Percentiles rank a stretch among this genome's conserved stretches.
Conservation (phyloP, 2,888 invertebrate genomes). For the Sipha maydis region DNA sequence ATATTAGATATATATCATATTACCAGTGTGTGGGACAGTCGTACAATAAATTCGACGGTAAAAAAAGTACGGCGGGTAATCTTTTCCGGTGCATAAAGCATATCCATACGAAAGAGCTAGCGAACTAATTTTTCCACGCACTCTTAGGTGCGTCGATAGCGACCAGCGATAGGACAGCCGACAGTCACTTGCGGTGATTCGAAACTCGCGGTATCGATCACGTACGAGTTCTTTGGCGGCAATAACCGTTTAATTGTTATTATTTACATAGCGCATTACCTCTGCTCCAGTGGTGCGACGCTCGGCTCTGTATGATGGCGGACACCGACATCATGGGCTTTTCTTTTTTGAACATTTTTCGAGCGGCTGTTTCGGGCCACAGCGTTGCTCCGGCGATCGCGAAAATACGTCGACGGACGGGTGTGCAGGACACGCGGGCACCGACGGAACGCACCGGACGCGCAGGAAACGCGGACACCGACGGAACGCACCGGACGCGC, state of each 20-base stretch:
- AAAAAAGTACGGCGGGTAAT: too few species aligned
- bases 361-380: background rate
- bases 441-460: background rate
- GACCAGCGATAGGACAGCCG: too few species aligned
- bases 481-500: background rate
- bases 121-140: too few species aligned
- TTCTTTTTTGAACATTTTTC: slow-evolving; percentile 81
- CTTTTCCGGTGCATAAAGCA: too few species aligned
- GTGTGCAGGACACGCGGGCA: background rate
- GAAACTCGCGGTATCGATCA: background rate
- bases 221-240: too few species aligned
- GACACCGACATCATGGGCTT: slow-evolving; percentile 88
- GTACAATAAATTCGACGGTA: too few species aligned
- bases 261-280: slow-evolving; percentile 63
- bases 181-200: too few species aligned
- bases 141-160: too few species aligned
- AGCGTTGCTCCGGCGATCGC: background rate
- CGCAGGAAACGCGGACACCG: background rate
- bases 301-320: slow-evolving; percentile 79
- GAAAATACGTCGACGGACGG: background rate
- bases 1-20: too few species aligned
- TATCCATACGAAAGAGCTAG: too few species aligned
- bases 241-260: background rate
- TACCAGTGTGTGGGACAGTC: too few species aligned
- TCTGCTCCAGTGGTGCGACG: slow-evolving; percentile 72